Conservation (phyloP, 2,113 vertebrate genomes). For the Melozone crissalis region DNA sequence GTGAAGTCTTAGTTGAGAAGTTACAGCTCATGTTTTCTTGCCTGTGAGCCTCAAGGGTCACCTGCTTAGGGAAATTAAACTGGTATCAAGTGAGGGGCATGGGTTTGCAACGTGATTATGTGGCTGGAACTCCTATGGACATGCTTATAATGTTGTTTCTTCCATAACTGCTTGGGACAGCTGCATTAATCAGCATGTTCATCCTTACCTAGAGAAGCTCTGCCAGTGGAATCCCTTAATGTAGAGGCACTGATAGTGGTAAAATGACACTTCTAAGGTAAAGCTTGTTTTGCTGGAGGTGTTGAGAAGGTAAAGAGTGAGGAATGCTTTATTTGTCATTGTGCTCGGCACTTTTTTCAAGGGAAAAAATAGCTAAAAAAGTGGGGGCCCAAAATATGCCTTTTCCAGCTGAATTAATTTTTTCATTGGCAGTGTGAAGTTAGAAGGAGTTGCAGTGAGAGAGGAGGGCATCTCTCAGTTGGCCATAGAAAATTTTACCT, state of each 20-base stretch:
- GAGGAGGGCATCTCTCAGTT: neutral
- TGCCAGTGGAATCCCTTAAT: neutral
- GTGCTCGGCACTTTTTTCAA: neutral
- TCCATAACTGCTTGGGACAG: neutral
- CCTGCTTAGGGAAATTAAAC: slow-evolving; percentile 30
- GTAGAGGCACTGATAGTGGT: neutral
- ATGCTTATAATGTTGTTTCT: slow-evolving; percentile 13
- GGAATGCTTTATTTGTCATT: neutral
- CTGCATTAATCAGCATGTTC: slow-evolving; percentile 1
- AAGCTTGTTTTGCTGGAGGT: neutral
- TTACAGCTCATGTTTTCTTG: neutral
- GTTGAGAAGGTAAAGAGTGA: neutral
- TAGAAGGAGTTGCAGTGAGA: neutral
- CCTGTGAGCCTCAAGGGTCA: neutral
- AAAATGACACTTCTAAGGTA: neutral
- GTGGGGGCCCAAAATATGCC: neutral
- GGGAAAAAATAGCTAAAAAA: neutral
- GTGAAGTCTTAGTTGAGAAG: neutral
- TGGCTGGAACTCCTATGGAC: neutral
- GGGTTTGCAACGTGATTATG: slow-evolving; percentile 25
- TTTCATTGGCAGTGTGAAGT: neutral
- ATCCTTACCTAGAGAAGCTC: neutral
- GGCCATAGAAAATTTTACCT: neutral
- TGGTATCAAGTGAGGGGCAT: neutral
- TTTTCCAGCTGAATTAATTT: neutral